A percentile compares a stretch with the other conserved stretches of the same genome.
These are phyloP conservation scores for Micoletzkya japonica DNA, from an alignment of 2,888 invertebrate genomes.

Conservation along the genomic window DNA sequence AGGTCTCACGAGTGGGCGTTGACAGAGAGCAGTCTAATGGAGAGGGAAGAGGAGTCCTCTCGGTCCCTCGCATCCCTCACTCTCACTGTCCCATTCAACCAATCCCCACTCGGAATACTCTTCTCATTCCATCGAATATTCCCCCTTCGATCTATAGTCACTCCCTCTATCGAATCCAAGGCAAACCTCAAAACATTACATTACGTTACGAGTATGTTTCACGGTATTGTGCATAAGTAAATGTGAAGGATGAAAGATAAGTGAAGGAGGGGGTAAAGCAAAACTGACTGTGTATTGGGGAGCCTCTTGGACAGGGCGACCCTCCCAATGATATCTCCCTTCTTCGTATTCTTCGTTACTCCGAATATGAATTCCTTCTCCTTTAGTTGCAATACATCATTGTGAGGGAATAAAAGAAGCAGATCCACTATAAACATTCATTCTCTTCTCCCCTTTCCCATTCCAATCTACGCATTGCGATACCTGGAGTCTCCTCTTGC, in stretches of 20 bases:
- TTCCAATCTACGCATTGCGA: background rate
- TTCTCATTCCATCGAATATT: constrained; percentile 9
- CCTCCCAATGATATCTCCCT: background rate
- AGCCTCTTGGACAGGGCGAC: background rate
- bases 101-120: background rate
- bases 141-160: too few species aligned
- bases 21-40: background rate
- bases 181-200: too few species aligned
- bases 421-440: background rate
- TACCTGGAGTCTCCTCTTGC: constrained; percentile 11
- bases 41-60: background rate
- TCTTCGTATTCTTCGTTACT: background rate
- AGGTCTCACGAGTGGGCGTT: background rate
- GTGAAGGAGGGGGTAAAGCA: too few species aligned
- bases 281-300: too few species aligned
- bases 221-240: too few species aligned
- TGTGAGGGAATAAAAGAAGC: constrained; percentile 7
- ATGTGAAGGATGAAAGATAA: too few species aligned
- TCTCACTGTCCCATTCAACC: constrained; percentile 14
- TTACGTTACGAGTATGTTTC: too few species aligned
- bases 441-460: background rate
- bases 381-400: constrained; percentile 3
- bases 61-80: constrained; percentile 6
- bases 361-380: constrained; percentile 1
- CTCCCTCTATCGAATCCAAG: too few species aligned